Percentiles rank a stretch among this genome's conserved stretches.
These are phyloP conservation scores for Stictocephala bisonia DNA, from an alignment of 2,888 invertebrate species.

Conservation along the genomic window DNA sequence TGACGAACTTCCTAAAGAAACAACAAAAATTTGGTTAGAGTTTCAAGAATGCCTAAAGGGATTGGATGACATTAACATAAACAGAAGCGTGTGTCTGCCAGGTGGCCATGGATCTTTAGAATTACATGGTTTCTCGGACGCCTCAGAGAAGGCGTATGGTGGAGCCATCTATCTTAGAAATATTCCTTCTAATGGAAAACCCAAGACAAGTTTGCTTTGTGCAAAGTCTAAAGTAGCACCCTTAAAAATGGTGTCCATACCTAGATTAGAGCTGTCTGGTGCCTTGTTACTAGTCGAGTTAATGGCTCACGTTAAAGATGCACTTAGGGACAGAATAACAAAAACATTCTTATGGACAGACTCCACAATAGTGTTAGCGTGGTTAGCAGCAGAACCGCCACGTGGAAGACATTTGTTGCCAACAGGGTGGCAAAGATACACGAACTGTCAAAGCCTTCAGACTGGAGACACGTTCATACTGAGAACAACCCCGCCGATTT, in stretches of 20 bases:
- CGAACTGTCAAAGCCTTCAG: constrained; percentile 5
- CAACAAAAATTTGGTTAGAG: neutral
- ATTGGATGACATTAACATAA: neutral
- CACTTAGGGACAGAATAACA: constrained; percentile 51
- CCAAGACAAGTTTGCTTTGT: neutral
- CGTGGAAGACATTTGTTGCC: neutral
- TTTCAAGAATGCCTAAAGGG: neutral
- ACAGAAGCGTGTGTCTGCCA: neutral
- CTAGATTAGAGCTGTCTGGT: constrained; percentile 56
- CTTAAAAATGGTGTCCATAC: constrained; percentile 50
- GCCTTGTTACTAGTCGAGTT: too few relatives aligned
- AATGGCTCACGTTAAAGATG: constrained; percentile 55
- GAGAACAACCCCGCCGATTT: constrained; percentile 59
- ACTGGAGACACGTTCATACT: constrained; percentile 58
- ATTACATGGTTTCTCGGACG: neutral
- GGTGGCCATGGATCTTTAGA: neutral
- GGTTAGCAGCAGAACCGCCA: too few relatives aligned
- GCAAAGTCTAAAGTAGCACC: neutral
- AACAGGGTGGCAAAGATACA: neutral
- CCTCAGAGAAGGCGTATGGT: neutral
- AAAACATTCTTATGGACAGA: constrained; percentile 49
- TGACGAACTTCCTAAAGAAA: neutral
- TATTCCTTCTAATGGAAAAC: neutral
- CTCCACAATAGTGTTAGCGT: constrained; percentile 53
- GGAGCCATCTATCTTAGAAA: neutral